Evolutionary conservation across 2,113 vertebrate genomes (phyloP), one percentile per base, ranked within the genome.

Genomic region (Eulemur rufifrons): DNA sequence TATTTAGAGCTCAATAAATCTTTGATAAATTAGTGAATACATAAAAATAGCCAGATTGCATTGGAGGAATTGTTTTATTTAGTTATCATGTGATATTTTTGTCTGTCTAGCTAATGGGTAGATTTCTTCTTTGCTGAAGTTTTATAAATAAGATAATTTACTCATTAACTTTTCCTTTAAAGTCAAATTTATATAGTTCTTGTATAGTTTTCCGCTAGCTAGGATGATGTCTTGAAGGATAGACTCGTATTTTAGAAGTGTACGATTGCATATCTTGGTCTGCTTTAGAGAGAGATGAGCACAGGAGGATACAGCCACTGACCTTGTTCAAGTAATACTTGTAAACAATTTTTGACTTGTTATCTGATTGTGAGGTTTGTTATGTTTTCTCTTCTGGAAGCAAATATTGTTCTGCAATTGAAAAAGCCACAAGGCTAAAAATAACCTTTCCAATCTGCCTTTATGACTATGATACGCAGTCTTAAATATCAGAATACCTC

Each of bases 401-500:
- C 7, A 88, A 96, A 95, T 91, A 64, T 66, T 97, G 18, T 85
- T 86, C 66, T 91, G 18, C 27, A 91, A 42, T 64, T 86, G 54
- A 76, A 92, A 96, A 97, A 37, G 25, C 47, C 45, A 37, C 23
- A 84, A 66, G 34, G 29, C 64, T 95, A 90, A 90, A 97, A 95
- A 94, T 95, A 94, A 81, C 6, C 25, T 89, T 94, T 94, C 37
- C 20, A 95, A 54, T 20, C 29, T 91, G 45, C 25, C 1, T 88
- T 91, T 66, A 20, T 92, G 81, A 82, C 5, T 54, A 20, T 73
- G 32, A 64, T 94, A 27, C 45, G 2, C n/a, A 94, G 12, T 76
- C 68, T 94, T 92, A 93, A 95, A 83, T 95, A 95, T 91, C 68
- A 91, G 81, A 96, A 76, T 89, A 77, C 12, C 14, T 88, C 39